Base-by-base conservation (phyloP, 35 echinoderm and acorn worm species). In the Nesometra sesokonis region DNA sequence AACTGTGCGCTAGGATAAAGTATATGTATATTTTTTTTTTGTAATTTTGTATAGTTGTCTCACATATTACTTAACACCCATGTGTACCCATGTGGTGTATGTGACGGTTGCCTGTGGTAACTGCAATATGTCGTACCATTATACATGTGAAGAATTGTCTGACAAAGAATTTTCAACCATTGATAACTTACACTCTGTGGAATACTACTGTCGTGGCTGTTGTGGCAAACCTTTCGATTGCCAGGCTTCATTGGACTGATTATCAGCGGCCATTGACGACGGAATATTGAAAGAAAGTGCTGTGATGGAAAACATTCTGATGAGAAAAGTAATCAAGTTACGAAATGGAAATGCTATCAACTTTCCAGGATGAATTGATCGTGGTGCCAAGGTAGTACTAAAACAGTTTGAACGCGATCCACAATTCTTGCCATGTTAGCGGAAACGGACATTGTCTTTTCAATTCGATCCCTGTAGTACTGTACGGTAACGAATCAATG, bases 371-470 rank as follows among this genome's bases (percentile, higher is more conserved):
- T 27, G 52, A 27, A 11, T 2, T 17, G 52, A 67, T 27, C 8
- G 23, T 13, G 52, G 7, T 5, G 52, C 52, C 7, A 19, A 67
- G 52, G 23, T 13, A 5, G 23, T 27, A 2, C 23, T 67, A 19
- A 5, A 19, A 19, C 7, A 27, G 23, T 67, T 67, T 67, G 52
- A 67, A 27, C 21, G 9, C 2, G 23, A 67, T 17, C 52, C 52
- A 1, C 9, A 67, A 67, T 27, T 13, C 23, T 19, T 67, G 7
- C 86, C 86, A 13, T 78, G 77, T 87, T 30, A 32, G 57, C 7
- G 38, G 29, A 17, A 31, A 88, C 15, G 86, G 78, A 13, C 81
- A 88, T 67, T 88, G 78, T 31, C 80, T 88, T 7, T 88, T 88
- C 31, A 88, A 88, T 57, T 37, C 86, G 23, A 30, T 88, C 5